These are phyloP conservation scores for Babyrousa celebensis DNA, from an alignment of 2,797 vertebrate genomes.

Conservation along the genomic window DNA sequence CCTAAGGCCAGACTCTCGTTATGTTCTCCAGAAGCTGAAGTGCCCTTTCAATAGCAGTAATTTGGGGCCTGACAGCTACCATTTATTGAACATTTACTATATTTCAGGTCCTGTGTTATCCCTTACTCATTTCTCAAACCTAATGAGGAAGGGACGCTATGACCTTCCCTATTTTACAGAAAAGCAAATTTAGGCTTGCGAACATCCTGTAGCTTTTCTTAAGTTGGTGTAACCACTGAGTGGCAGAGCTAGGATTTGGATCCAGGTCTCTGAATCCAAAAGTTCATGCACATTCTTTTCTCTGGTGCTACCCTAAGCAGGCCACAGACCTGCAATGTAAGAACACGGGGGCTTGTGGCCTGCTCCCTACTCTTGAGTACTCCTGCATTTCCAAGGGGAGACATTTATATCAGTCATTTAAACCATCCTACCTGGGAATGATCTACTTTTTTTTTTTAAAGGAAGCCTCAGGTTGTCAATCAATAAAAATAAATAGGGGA, in stretches of 20 bases:
- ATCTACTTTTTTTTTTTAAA: background rate
- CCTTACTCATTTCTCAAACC: background rate
- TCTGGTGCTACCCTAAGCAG: background rate
- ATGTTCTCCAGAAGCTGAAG: background rate
- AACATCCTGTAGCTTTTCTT: background rate
- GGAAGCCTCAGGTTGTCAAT: background rate
- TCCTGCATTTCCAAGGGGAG: background rate
- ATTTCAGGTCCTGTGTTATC: background rate
- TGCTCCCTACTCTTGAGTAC: background rate
- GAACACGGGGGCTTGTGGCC: background rate
- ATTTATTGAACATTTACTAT: background rate
- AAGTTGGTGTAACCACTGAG: background rate
- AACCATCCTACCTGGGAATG: background rate
- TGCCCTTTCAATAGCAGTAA: background rate
- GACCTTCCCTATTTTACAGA: background rate
- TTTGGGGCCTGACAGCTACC: background rate
- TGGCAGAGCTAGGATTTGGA: background rate
- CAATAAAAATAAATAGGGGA: conserved; percentile 4
- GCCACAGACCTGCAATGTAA: background rate
- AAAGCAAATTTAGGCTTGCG: background rate
- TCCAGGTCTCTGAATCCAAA: background rate
- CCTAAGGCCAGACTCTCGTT: background rate
- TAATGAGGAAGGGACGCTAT: background rate
- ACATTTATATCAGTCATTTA: background rate
- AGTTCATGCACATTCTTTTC: background rate